These are phyloP conservation scores for Microchrysa polita DNA, from an alignment of 2,888 invertebrate species.

Conservation along the genomic window DNA sequence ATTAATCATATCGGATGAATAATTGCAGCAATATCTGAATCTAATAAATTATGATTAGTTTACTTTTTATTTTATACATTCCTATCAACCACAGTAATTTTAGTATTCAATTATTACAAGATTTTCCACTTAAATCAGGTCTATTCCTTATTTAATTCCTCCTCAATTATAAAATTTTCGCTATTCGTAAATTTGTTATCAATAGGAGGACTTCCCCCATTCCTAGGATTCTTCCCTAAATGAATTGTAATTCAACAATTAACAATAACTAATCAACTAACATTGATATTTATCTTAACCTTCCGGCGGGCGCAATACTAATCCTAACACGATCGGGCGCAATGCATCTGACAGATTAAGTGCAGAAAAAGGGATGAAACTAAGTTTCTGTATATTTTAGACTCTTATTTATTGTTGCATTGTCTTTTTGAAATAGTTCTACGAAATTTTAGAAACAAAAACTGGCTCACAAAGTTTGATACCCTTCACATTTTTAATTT, in stretches of 20 bases:
- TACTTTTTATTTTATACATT: slow-evolving; percentile 66
- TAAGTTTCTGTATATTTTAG: no score
- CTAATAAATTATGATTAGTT: slow-evolving; percentile 65
- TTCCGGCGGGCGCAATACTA: no score
- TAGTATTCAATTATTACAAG: slow-evolving; percentile 66
- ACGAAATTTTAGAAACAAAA: no score
- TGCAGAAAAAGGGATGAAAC: no score
- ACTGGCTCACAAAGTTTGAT: no score
- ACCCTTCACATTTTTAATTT: no score
- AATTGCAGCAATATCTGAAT: slow-evolving; percentile 64
- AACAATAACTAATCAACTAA: slow-evolving; percentile 63
- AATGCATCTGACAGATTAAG: no score
- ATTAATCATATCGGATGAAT: slow-evolving; percentile 73
- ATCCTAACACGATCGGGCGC: no score
- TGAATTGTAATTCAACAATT: slow-evolving; percentile 69
- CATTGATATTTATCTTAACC: slow-evolving; percentile 65
- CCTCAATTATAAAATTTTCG: slow-evolving; percentile 65
- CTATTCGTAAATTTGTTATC: slow-evolving; percentile 68
- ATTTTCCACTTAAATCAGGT: slow-evolving; percentile 67
- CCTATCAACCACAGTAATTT: slow-evolving; percentile 65
- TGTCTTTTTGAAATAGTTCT: no score
- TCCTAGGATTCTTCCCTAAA: slow-evolving; percentile 72
- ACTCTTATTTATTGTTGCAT: no score
- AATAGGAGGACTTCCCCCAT: slow-evolving; percentile 69
- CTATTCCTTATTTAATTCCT: slow-evolving; percentile 61